Evolutionary conservation across 2,113 vertebrate genomes (phyloP).

Genomic region (Carollia perspicillata): DNA sequence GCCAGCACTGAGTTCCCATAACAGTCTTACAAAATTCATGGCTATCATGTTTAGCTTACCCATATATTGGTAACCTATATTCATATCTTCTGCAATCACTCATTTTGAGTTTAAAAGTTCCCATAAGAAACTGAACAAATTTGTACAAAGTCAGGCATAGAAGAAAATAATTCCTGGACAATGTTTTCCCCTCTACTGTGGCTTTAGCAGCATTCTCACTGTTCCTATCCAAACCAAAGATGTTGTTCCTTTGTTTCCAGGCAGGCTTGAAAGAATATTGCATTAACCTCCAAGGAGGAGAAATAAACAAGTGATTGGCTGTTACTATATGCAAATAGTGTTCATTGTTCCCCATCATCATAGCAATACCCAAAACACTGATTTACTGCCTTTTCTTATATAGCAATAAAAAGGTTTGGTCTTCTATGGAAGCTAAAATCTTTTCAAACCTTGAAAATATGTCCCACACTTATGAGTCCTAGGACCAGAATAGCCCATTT

Average conservation of each 20-base stretch:
- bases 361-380: background rate
- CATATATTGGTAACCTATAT: background rate
- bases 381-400: background rate
- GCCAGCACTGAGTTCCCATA: background rate
- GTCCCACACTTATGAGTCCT: background rate
- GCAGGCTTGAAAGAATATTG: background rate
- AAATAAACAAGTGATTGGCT: background rate
- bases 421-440: background rate
- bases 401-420: background rate
- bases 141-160: background rate
- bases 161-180: background rate
- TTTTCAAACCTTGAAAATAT: background rate
- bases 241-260: background rate
- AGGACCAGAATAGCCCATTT: background rate
- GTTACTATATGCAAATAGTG: background rate
- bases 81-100: background rate
- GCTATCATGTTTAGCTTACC: background rate
- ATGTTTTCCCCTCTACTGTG: background rate
- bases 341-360: background rate
- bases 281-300: background rate
- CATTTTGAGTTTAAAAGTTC: background rate
- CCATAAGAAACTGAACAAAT: background rate
- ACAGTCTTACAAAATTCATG: conserved; percentile 25
- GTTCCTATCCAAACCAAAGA: background rate
- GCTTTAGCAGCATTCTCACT: background rate